Evolutionary conservation across 2,797 vertebrate species (phyloP).

Genomic region (Paedocypris micromegethes): DNA sequence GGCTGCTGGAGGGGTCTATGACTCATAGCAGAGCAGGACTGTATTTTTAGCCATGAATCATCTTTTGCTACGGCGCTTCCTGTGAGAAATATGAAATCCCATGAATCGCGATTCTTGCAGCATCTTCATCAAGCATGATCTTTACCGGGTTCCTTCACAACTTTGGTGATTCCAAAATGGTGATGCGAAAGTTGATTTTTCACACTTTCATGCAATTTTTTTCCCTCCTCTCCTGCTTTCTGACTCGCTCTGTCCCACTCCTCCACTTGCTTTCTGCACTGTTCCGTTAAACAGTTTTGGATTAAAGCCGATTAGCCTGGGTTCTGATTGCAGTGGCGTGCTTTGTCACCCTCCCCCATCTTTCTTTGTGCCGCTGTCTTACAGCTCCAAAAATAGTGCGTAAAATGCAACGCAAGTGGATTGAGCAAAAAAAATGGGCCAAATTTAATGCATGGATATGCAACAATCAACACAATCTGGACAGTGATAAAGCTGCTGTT

Average conservation of each 20-base stretch:
- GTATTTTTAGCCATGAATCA: conserved; percentile 61
- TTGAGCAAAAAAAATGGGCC: conserved; percentile 36
- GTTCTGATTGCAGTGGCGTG: conserved; percentile 36
- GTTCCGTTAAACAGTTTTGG: conserved; percentile 50
- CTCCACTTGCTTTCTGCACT: conserved; percentile 36
- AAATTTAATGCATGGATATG: conserved; percentile 45
- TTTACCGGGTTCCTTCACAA: neutral
- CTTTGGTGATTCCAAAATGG: too few relatives aligned
- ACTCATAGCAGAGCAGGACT: conserved; percentile 53
- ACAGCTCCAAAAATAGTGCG: conserved; percentile 30
- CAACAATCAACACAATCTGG: conserved; percentile 41
- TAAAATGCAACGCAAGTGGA: conserved; percentile 38
- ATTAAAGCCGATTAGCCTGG: conserved; percentile 64
- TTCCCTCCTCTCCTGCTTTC: conserved; percentile 16
- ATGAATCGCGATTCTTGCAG: conserved; percentile 19
- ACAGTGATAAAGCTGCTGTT: conserved; percentile 35
- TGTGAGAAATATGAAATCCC: conserved; percentile 31
- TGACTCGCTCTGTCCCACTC: conserved; percentile 9
- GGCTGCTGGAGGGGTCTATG: conserved; percentile 44
- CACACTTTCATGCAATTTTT: neutral
- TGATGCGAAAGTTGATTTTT: too few relatives aligned
- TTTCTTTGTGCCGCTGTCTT: conserved; percentile 40
- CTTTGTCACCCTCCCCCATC: conserved; percentile 43
- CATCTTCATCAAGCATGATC: conserved; percentile 34
- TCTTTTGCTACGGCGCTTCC: conserved; percentile 27